Percentiles rank a stretch among this genome's conserved stretches.
These are phyloP conservation scores for Rhagoletis pomonella DNA, from an alignment of 1,140 invertebrate genomes.

Conservation along the genomic window DNA sequence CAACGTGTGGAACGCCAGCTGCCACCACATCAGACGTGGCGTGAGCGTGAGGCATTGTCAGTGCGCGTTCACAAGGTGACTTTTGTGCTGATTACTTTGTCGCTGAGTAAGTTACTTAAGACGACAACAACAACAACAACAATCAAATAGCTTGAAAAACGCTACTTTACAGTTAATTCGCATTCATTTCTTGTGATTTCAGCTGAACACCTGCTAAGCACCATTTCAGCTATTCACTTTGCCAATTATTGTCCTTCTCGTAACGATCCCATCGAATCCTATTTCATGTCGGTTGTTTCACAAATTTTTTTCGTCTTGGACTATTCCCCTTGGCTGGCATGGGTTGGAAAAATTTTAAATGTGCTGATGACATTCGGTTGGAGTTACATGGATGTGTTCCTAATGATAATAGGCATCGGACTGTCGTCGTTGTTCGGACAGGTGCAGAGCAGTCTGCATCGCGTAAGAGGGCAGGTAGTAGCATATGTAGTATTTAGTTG, in stretches of 20 bases:
- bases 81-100: slow-evolving; percentile 61
- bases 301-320: slow-evolving; percentile 66
- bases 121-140: no score
- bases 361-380: slow-evolving; percentile 69
- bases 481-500: background rate
- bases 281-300: slow-evolving; percentile 57
- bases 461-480: background rate
- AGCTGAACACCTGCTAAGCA: slow-evolving; percentile 71
- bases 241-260: slow-evolving; percentile 64
- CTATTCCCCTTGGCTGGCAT: slow-evolving; percentile 66
- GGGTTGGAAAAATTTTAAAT: slow-evolving; percentile 65
- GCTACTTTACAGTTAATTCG: slow-evolving; percentile 5
- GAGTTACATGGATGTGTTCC: slow-evolving; percentile 70
- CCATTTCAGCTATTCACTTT: slow-evolving; percentile 65
- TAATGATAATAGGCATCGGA: slow-evolving; percentile 68
- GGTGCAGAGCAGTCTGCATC: slow-evolving; percentile 54
- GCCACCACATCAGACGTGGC: slow-evolving; percentile 57
- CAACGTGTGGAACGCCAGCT: slow-evolving; percentile 63
- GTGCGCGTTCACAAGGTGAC: slow-evolving; percentile 60
- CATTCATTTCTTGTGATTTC: slow-evolving; percentile 32
- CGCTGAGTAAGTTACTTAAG: slow-evolving; percentile 58
- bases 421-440: slow-evolving; percentile 61
- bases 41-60: slow-evolving; percentile 58
- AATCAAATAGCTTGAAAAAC: background rate
- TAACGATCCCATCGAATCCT: slow-evolving; percentile 66